Evolutionary conservation across 1,140 invertebrate genomes (phyloP).

Genomic region (Drosophila lacertosa): DNA sequence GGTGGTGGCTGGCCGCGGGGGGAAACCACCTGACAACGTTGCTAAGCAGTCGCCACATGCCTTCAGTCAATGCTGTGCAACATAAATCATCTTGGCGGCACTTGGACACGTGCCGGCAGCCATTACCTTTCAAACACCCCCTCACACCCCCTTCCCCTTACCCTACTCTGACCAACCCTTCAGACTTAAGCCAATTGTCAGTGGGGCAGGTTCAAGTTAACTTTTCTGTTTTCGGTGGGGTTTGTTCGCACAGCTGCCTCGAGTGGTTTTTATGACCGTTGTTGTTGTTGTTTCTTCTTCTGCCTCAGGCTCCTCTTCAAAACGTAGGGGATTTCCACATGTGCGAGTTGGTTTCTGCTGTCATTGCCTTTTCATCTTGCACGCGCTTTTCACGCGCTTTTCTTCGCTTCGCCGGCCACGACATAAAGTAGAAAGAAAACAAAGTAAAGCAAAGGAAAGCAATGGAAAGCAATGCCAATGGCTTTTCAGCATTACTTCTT

Average conservation of each 20-base stretch:
- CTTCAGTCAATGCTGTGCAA: slow-evolving; percentile 74
- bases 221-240: slow-evolving; percentile 38
- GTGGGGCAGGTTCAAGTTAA: slow-evolving; percentile 75
- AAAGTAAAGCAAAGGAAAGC: slow-evolving; percentile 4
- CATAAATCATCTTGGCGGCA: slow-evolving; percentile 72
- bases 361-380: slow-evolving; percentile 53
- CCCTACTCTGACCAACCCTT: slow-evolving; percentile 10
- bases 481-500: slow-evolving; percentile 68
- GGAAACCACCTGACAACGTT: not conserved
- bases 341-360: slow-evolving; percentile 54
- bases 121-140: slow-evolving; percentile 41
- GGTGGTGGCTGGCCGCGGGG: not conserved
- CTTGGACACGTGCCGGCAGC: slow-evolving; percentile 73
- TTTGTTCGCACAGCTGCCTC: slow-evolving; percentile 7
- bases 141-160: too few relatives aligned
- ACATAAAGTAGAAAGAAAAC: slow-evolving; percentile 15
- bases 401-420: slow-evolving; percentile 55
- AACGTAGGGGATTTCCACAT: slow-evolving; percentile 33
- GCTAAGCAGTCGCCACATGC: slow-evolving; percentile 59
- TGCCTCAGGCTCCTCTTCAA: not conserved
- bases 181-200: slow-evolving; percentile 75
- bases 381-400: slow-evolving; percentile 80
- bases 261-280: slow-evolving; percentile 54
- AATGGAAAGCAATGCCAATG: slow-evolving; percentile 26
- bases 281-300: slow-evolving; percentile 53